Percentiles rank a stretch among this genome's conserved stretches.
These are phyloP conservation scores for Ephydatia muelleri DNA, from an alignment of 37 sponge, comb jelly and placozoan genomes.

Conservation along the genomic window DNA sequence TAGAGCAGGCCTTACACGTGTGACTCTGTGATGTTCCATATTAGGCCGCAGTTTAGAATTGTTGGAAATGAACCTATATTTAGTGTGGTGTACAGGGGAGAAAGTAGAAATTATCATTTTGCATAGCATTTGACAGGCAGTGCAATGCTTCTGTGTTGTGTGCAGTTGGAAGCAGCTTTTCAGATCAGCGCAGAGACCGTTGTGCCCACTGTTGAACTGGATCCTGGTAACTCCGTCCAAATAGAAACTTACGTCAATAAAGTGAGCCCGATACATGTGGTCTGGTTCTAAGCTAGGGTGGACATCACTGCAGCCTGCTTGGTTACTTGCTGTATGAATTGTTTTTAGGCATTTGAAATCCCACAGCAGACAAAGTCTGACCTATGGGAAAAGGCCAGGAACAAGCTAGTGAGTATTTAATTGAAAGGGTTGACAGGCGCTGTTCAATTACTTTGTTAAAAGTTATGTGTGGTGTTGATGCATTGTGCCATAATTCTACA, in stretches of 20 bases:
- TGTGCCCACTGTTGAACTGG: not conserved
- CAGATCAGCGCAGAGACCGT: not conserved
- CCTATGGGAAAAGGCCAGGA: not conserved
- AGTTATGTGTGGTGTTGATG: too few species aligned
- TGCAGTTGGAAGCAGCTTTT: not conserved
- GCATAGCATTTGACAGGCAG: not conserved
- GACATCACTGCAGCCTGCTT: too few species aligned
- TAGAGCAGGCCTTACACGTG: too few species aligned
- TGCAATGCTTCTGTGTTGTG: not conserved
- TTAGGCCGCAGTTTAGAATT: not conserved
- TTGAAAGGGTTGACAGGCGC: too few species aligned
- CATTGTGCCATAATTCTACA: not conserved
- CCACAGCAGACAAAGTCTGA: not conserved
- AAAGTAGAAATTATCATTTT: not conserved
- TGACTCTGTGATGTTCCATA: too few species aligned
- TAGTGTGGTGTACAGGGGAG: not conserved
- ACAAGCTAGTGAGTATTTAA: not conserved
- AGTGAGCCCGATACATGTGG: not conserved
- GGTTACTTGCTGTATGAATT: not conserved
- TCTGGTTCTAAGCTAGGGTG: too few species aligned
- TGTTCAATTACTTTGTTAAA: too few species aligned
- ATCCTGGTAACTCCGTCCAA: not conserved
- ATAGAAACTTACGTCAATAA: not conserved
- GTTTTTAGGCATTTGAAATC: not conserved
- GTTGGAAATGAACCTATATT: not conserved